Conservation (phyloP, 1,140 invertebrate genomes). For the Pteromalus puparum region DNA sequence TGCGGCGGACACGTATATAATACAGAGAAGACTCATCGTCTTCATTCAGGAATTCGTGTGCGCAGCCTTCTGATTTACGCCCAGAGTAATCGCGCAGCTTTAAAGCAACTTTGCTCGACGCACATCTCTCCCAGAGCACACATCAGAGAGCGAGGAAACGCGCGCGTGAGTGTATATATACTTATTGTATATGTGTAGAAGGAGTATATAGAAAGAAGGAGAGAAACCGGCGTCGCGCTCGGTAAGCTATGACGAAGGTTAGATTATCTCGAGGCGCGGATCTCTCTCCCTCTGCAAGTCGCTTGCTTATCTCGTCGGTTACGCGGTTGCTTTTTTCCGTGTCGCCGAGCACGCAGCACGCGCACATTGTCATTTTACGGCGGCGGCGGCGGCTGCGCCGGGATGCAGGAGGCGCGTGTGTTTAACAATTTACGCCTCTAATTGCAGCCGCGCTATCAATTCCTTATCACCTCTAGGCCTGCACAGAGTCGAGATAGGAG, state of each 20-base stretch:
- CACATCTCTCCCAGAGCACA: too few species aligned
- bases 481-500: not conserved
- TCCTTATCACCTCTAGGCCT: slow-evolving; percentile 15
- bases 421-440: slow-evolving; percentile 48
- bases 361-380: slow-evolving; percentile 66
- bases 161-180: too few species aligned
- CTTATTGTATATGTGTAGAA: too few species aligned
- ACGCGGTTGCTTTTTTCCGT: slow-evolving; percentile 53
- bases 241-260: slow-evolving; percentile 73
- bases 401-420: slow-evolving; percentile 4
- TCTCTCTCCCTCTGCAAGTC: slow-evolving; percentile 71
- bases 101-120: too few species aligned
- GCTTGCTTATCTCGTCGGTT: slow-evolving; percentile 49
- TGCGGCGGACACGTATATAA: too few species aligned
- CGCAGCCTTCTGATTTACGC: too few species aligned
- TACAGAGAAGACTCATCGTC: too few species aligned
- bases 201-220: slow-evolving; percentile 53
- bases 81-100: too few species aligned
- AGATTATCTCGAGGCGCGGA: slow-evolving; percentile 68
- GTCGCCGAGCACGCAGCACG: slow-evolving; percentile 41
- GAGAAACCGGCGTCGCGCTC: slow-evolving; percentile 68
- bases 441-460: slow-evolving; percentile 44
- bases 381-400: slow-evolving; percentile 50
- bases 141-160: too few species aligned
- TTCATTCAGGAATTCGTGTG: too few species aligned